Evolutionary conservation across 2,888 invertebrate species (phyloP), one percentile per base, ranked within the genome.

Genomic region (Argyra leucocephala): DNA sequence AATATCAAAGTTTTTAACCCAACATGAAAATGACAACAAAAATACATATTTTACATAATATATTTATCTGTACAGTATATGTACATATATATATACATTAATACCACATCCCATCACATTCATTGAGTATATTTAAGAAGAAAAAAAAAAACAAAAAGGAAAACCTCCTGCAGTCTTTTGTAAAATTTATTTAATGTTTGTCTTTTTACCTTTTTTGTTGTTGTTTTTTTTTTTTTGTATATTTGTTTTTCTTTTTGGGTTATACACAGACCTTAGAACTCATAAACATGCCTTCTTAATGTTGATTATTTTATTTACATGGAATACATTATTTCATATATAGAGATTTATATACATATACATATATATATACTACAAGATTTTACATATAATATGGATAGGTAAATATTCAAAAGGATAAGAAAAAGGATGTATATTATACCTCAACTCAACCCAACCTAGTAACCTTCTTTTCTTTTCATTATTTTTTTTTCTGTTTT

Each of bases 301-400:
- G 48, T 48, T 48, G 48, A 48, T 48, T 48, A 48, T 48, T 48
- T 48, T 48, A 48, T 48, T 48, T 48, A 48, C 48, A 48, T 48
- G n/a, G 6, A 48, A 2, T 48, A 48, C 31, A 31, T 10, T 10
- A 31, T 31, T 31, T 10, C 31, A 31, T 12, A n/a, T 48, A 18
- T 12, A 48, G 12, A 48, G 12, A 15, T 15, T 18, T 48, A 48
- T 48, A 48, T 18, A 48, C 2, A 48, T 48, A 5, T 48, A 48
- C 18, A 3, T 48, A 15, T 48, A 7, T 31, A 6, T 31, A 6
- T 48, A 12, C 3, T 15, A 48, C 5, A 48, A 48, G 18, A 48
- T 15, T 1, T 18, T 48, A 48, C 48, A 48, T n/a, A n/a, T n/a
- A n/a, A n/a, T n/a, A n/a, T n/a, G n/a, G n/a, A n/a, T n/a, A n/a